Conservation (phyloP, 2,888 invertebrate genomes). For the Himalopsyche tibetana region DNA sequence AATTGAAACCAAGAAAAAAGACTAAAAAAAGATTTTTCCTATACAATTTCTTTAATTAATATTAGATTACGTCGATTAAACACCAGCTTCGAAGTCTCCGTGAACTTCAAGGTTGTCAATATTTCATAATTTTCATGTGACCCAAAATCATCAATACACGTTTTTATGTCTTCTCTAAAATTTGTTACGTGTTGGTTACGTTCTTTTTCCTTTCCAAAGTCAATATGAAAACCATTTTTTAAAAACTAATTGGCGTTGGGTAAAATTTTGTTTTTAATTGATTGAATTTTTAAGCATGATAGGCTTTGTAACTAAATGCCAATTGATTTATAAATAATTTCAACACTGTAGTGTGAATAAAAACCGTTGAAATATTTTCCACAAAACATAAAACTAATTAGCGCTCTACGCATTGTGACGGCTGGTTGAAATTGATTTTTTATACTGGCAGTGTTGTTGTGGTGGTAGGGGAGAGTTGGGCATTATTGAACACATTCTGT, state of each 20-base stretch:
- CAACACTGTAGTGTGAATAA: background rate
- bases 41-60: too few species aligned
- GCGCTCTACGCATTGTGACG: background rate
- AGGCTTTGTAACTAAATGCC: background rate
- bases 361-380: background rate
- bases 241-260: background rate
- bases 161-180: too few species aligned
- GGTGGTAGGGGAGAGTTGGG: background rate
- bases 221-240: too few species aligned
- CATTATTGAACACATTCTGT: background rate
- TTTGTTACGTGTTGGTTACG: too few species aligned
- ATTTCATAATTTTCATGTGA: too few species aligned
- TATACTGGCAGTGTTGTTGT: background rate
- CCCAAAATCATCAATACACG: too few species aligned
- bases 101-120: too few species aligned
- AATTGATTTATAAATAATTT: slow-evolving; percentile 34
- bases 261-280: background rate
- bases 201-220: too few species aligned
- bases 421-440: slow-evolving; percentile 3
- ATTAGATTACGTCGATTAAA: too few species aligned
- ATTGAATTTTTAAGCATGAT: background rate
- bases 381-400: slow-evolving; percentile 21
- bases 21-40: too few species aligned
- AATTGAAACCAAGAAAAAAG: too few species aligned
- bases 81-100: too few species aligned